Base-by-base conservation (phyloP, 2,888 invertebrate species). In the Strigamia crassipes region DNA sequence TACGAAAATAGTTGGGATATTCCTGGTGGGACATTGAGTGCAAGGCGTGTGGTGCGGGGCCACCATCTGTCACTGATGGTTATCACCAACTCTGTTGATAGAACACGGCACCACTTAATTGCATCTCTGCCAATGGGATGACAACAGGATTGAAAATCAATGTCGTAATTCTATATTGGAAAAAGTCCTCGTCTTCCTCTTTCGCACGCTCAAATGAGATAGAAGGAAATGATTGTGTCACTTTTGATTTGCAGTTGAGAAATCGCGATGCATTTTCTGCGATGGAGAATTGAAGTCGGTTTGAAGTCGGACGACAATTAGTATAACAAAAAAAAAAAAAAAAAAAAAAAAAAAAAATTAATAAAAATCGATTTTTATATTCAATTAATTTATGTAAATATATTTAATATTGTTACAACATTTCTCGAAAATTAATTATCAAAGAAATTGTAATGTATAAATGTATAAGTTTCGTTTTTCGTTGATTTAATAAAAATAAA, bases 21-120 rank as follows among this genome's bases (percentile, higher is more conserved):
- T 73, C 73, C 31, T 31, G 27, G 13, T 73, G 23, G 73, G 31
- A 73, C 31, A 27, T n/a, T 5, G 38, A 18, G 51, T 51, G 51
- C 51, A 18, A 51, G 51, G 18, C 51, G 51, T 51, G 15, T 15
- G 51, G 23, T n/a, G 73, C 23, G 73, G 73, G 73, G 12, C 73
- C 73, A 31, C 73, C 73, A 73, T 73, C 73, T 73, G 73, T 73
- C 73, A 73, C 73, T 73, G 73, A 73, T 73, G 73, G 73, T 73
- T 73, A 73, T 73, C 73, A n/a, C 61, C 73, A 73, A 31, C 31
- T 31, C 73, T 73, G 73, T 73, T 73, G 73, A 73, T 73, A 73
- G 73, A 73, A 73, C 73, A 73, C 73, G 73, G 73, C 73, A 73
- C 73, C 73, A 73, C 73, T 73, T 73, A 73, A 73, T 73, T 73